A percentile compares a stretch with the other conserved stretches of the same genome.
phyloP scores from a whole-genome alignment of 2,797 vertebrate genomes.

The Alfaro cultratus region DNA sequence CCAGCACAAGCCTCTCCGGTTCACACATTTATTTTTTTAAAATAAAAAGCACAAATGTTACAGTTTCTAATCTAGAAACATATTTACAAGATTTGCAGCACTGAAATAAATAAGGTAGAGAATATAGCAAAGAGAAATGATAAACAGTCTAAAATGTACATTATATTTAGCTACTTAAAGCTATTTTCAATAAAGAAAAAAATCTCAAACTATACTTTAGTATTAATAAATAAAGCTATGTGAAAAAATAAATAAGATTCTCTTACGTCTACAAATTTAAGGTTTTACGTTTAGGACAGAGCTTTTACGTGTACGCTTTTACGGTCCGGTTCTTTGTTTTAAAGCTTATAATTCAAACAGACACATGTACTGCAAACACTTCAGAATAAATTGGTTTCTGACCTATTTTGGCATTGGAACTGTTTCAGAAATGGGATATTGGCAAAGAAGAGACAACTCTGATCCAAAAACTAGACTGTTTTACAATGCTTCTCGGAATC shows the following conservation, averaged over 20 bases:
- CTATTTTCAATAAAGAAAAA: slow-evolving; percentile 64
- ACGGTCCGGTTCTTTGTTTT: slow-evolving; percentile 73
- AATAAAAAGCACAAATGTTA: slow-evolving; percentile 81
- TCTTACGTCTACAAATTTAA: slow-evolving; percentile 81
- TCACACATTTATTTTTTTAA: slow-evolving; percentile 80
- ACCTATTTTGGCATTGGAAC: slow-evolving; percentile 69
- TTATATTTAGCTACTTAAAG: slow-evolving; percentile 81
- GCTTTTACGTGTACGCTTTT: slow-evolving; percentile 64
- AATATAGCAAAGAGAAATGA: slow-evolving; percentile 80
- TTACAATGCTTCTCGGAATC: slow-evolving; percentile 39
- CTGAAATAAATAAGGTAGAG: slow-evolving; percentile 83
- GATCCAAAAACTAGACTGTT: slow-evolving; percentile 44
- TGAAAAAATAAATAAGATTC: slow-evolving; percentile 89
- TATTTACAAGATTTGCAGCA: slow-evolving; percentile 80
- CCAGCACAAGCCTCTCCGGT: slow-evolving; percentile 44
- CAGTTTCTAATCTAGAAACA: slow-evolving; percentile 77
- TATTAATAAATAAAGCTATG: slow-evolving; percentile 89
- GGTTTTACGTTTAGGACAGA: slow-evolving; percentile 77
- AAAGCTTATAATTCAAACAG: slow-evolving; percentile 73
- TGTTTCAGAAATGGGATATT: slow-evolving; percentile 59
- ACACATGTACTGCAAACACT: slow-evolving; percentile 66
- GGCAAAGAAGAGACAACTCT: slow-evolving; percentile 43
- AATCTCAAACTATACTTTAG: slow-evolving; percentile 77
- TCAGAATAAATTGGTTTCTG: slow-evolving; percentile 62
- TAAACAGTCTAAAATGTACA: slow-evolving; percentile 82